Evolutionary conservation across 2,113 vertebrate genomes (phyloP).

Genomic region (Psophia crepitans): DNA sequence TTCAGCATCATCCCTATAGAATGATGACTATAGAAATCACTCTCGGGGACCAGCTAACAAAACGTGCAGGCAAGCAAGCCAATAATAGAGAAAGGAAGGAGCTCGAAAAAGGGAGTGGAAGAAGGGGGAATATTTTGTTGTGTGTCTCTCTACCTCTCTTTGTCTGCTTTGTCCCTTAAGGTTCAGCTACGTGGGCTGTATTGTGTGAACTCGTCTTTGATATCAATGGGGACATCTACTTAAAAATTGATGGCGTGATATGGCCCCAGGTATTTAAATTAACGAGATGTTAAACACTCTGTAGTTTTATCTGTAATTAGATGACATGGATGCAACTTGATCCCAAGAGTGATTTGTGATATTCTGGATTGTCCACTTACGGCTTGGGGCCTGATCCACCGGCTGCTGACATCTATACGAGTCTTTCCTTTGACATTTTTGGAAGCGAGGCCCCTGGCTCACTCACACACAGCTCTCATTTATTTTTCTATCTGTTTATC

Average conservation of each 20-base stretch:
- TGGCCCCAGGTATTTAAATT: conserved; percentile 69
- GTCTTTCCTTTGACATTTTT: neutral
- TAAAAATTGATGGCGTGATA: conserved; percentile 60
- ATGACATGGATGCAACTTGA: conserved; percentile 37
- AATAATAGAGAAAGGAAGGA: neutral
- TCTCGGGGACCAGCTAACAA: neutral
- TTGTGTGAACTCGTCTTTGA: conserved; percentile 42
- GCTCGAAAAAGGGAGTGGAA: neutral
- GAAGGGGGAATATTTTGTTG: neutral
- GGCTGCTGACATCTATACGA: neutral
- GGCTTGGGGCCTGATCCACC: conserved; percentile 9
- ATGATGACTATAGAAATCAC: neutral
- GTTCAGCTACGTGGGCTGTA: neutral
- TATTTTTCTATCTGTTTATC: conserved; percentile 24
- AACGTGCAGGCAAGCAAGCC: neutral
- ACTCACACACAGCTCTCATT: neutral
- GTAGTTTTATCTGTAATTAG: conserved; percentile 70
- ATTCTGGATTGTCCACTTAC: conserved; percentile 16
- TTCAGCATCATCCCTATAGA: neutral
- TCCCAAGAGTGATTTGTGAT: conserved; percentile 54
- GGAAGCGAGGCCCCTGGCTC: neutral
- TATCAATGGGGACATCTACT: conserved; percentile 60
- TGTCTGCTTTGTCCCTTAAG: conserved; percentile 41
- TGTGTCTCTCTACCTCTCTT: neutral
- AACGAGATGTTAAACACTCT: conserved; percentile 69